Evolutionary conservation across 2,888 invertebrate species (phyloP).

Genomic region (Heliconius hortense): DNA sequence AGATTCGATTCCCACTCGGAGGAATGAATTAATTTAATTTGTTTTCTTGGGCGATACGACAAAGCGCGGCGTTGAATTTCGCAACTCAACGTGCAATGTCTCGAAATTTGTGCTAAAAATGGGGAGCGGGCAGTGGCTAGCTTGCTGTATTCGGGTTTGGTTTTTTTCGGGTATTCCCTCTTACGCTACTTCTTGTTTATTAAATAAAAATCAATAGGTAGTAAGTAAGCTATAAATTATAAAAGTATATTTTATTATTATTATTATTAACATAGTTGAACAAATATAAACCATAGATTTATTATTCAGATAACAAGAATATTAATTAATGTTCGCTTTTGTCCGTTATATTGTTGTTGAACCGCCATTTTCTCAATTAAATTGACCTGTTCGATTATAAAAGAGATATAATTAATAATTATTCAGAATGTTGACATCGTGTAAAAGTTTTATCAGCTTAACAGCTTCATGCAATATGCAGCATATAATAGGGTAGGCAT

Average conservation of each 20-base stretch:
- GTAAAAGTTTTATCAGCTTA: no score
- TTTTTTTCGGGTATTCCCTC: not conserved
- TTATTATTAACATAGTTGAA: not conserved
- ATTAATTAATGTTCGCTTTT: slow-evolving; percentile 21
- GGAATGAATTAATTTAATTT: no score
- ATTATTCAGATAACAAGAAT: slow-evolving; percentile 22
- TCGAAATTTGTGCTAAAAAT: no score
- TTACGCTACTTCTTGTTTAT: not conserved
- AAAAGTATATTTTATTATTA: not conserved
- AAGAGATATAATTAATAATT: slow-evolving; percentile 26
- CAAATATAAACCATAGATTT: slow-evolving; percentile 13
- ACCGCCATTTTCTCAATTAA: slow-evolving; percentile 24
- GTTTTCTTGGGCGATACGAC: no score
- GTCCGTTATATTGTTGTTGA: slow-evolving; percentile 15
- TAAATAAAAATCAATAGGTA: slow-evolving; percentile 1
- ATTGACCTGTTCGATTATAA: slow-evolving; percentile 23
- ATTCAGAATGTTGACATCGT: slow-evolving; percentile 13
- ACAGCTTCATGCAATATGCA: no score
- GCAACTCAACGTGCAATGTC: no score
- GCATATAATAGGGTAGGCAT: no score
- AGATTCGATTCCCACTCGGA: no score
- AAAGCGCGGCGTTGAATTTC: no score
- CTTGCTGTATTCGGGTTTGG: no score
- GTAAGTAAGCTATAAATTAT: not conserved
- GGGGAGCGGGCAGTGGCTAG: no score